These are phyloP conservation scores for Oreochromis grahami DNA, from an alignment of 2,797 vertebrate genomes.

Conservation along the genomic window DNA sequence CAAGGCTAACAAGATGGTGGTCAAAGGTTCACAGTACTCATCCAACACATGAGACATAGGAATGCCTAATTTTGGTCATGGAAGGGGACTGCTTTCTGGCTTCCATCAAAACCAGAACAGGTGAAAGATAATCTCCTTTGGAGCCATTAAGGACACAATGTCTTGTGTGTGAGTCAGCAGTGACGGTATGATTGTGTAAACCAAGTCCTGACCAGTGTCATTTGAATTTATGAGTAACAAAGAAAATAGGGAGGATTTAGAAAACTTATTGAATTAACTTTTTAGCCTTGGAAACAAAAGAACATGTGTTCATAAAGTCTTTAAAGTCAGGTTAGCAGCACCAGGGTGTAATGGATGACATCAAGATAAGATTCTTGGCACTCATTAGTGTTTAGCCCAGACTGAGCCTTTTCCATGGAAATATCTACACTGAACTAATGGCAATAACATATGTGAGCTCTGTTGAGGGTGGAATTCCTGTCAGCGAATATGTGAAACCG, in stretches of 20 bases:
- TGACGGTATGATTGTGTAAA: neutral
- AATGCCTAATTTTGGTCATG: neutral
- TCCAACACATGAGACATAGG: neutral
- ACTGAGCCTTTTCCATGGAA: conserved; percentile 28
- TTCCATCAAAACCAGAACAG: neutral
- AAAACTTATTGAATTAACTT: neutral
- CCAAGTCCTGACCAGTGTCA: neutral
- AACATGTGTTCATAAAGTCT: neutral
- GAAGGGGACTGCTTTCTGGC: neutral
- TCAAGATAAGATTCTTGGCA: conserved; percentile 48
- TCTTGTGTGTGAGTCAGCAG: neutral
- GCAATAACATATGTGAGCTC: conserved; percentile 23
- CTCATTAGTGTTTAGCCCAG: conserved; percentile 18
- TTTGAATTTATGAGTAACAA: neutral
- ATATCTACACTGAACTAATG: conserved; percentile 19
- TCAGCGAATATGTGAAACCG: neutral
- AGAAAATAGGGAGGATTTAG: neutral
- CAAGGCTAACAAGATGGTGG: conserved; percentile 14
- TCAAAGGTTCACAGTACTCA: neutral
- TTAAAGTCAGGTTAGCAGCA: conserved; percentile 17
- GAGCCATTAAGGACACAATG: neutral
- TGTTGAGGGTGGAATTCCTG: neutral
- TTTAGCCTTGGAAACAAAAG: neutral
- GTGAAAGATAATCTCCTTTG: neutral
- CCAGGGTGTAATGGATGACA: conserved; percentile 29